phyloP scores from a whole-genome alignment of 2,797 vertebrate species.

The Acanthiza pusilla region DNA sequence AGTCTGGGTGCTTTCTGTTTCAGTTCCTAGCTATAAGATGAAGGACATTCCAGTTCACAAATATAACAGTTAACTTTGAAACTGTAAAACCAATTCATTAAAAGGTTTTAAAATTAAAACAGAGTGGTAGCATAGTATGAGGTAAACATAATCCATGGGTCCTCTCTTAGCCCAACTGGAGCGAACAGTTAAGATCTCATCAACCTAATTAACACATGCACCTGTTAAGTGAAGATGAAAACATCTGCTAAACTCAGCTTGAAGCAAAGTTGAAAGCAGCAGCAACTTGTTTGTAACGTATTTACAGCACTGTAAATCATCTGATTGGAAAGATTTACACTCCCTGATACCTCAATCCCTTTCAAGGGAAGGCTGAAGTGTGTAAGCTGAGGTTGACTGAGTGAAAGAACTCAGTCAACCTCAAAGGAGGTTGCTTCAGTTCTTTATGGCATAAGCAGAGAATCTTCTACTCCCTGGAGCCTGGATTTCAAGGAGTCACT shows the following conservation, averaged over 20 bases:
- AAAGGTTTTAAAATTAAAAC: not conserved
- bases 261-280: not conserved
- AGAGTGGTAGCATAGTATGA: not conserved
- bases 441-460: not conserved
- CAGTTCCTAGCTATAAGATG: conserved; percentile 74
- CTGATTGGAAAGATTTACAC: not conserved
- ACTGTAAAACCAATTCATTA: not conserved
- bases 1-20: conserved; percentile 69
- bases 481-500: not conserved
- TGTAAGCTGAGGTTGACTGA: not conserved
- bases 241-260: not conserved
- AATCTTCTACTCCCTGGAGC: not conserved
- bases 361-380: not conserved
- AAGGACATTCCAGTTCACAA: not conserved
- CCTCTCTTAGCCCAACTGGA: not conserved
- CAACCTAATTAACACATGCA: not conserved
- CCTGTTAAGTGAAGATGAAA: not conserved
- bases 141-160: not conserved
- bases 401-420: not conserved
- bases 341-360: not conserved
- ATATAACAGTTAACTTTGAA: not conserved
- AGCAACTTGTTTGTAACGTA: not conserved
- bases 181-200: not conserved
- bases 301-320: not conserved
- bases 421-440: not conserved